A percentile compares a stretch with the other conserved stretches of the same genome.
phyloP scores from a whole-genome alignment of 1,140 invertebrate species.

The Dreissena polymorpha region DNA sequence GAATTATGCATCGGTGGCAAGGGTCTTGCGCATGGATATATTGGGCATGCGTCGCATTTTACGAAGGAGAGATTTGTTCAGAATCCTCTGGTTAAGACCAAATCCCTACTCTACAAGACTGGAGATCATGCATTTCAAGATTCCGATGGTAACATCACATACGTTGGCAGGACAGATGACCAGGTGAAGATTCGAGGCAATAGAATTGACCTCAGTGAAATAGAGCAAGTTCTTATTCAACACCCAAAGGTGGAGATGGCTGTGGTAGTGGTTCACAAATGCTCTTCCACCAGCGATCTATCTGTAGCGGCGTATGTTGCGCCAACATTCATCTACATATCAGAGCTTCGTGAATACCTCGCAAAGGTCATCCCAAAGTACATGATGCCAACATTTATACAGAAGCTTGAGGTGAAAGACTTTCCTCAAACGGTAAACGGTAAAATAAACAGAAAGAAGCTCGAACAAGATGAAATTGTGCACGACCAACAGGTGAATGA shows the following conservation, averaged over 20 bases:
- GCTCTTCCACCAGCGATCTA: slow-evolving; percentile 45
- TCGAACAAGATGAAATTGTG: slow-evolving; percentile 62
- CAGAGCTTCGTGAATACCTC: slow-evolving; percentile 64
- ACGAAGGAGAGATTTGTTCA: slow-evolving; percentile 59
- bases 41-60: slow-evolving; percentile 58
- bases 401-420: slow-evolving; percentile 58
- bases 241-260: slow-evolving; percentile 65
- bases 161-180: slow-evolving; percentile 63
- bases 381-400: slow-evolving; percentile 67
- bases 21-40: slow-evolving; percentile 64
- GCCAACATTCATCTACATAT: slow-evolving; percentile 59
- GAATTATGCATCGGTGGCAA: slow-evolving; percentile 67
- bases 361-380: slow-evolving; percentile 62
- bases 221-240: slow-evolving; percentile 67
- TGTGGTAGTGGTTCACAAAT: slow-evolving; percentile 63
- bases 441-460: slow-evolving; percentile 63
- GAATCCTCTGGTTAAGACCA: slow-evolving; percentile 50
- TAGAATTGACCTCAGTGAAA: slow-evolving; percentile 67
- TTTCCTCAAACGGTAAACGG: slow-evolving; percentile 65
- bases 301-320: slow-evolving; percentile 64
- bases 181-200: slow-evolving; percentile 68
- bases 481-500: slow-evolving; percentile 51
- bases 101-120: slow-evolving; percentile 61
- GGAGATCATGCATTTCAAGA: slow-evolving; percentile 67
- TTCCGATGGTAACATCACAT: slow-evolving; percentile 62